These are phyloP conservation scores for Biston stratarius DNA, from an alignment of 2,888 invertebrate genomes.

Conservation along the genomic window DNA sequence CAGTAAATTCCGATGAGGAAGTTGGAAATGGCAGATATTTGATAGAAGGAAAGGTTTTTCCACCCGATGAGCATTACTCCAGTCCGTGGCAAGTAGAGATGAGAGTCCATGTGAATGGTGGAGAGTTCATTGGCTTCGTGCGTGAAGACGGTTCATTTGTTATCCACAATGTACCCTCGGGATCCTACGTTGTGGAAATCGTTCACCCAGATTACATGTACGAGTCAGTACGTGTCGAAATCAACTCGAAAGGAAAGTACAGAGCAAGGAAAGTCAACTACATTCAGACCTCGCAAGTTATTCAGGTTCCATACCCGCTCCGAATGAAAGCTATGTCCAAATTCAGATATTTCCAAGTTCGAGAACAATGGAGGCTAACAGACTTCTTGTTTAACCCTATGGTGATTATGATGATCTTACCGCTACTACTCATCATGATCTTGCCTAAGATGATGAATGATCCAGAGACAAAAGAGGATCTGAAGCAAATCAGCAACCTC, in stretches of 20 bases:
- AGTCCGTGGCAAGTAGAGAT: constrained; percentile 92
- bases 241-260: constrained; percentile 98
- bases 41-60: constrained; percentile 93
- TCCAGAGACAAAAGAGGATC: constrained; percentile 98
- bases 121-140: constrained; percentile 94
- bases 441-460: constrained; percentile 99
- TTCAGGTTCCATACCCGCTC: constrained; percentile 97
- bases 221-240: constrained; percentile 98
- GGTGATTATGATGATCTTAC: constrained; percentile 99
- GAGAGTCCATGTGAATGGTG: constrained; percentile 94
- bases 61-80: constrained; percentile 87
- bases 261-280: constrained; percentile 97
- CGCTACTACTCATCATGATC: constrained; percentile 95
- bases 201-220: constrained; percentile 96
- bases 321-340: constrained; percentile 94
- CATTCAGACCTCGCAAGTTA: constrained; percentile 95
- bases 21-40: constrained; percentile 87
- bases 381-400: constrained; percentile 99
- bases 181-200: constrained; percentile 97
- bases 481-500: constrained; percentile 95
- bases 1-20: constrained; percentile 73
- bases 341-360: constrained; percentile 95
- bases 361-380: constrained; percentile 98
- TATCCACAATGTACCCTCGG: constrained; percentile 94
- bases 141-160: constrained; percentile 96